Conservation (phyloP, 2,888 invertebrate genomes). For the Danaus chrysippus region DNA sequence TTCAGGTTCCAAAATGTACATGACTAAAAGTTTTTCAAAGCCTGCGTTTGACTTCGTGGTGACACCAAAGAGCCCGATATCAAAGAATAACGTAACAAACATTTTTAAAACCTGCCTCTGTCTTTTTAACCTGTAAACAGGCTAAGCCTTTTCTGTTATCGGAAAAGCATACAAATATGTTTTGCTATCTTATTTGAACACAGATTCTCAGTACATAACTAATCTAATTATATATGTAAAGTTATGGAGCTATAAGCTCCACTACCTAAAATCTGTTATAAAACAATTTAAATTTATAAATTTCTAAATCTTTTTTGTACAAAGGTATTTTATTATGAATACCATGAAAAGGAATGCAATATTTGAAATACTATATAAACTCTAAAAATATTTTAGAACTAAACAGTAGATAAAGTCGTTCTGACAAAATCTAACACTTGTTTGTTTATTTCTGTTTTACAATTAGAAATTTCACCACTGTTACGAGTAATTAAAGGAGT, state of each 20-base stretch:
- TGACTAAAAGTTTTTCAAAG: constrained; percentile 43
- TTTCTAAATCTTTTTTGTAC: too few species aligned
- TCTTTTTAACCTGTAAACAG: constrained; percentile 49
- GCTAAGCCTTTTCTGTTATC: constrained; percentile 40
- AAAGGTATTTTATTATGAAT: too few species aligned
- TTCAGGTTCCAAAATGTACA: constrained; percentile 34
- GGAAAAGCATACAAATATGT: constrained; percentile 33
- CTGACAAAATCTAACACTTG: too few species aligned
- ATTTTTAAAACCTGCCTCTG: constrained; percentile 44
- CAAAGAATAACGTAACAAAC: constrained; percentile 54
- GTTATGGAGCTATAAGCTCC: neutral
- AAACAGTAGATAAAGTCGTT: too few species aligned
- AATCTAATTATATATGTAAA: constrained; percentile 28
- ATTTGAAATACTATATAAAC: too few species aligned
- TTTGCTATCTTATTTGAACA: constrained; percentile 31
- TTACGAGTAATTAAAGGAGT: too few species aligned
- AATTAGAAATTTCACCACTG: too few species aligned
- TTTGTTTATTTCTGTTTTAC: too few species aligned
- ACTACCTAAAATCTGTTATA: too few species aligned
- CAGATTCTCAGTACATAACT: constrained; percentile 26
- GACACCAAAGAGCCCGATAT: constrained; percentile 52
- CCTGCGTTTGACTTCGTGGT: constrained; percentile 49
- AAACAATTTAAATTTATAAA: too few species aligned
- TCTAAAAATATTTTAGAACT: too few species aligned
- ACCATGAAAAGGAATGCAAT: too few species aligned